These are phyloP conservation scores for Battus philenor DNA, from an alignment of 1,140 invertebrate species.

Conservation along the genomic window DNA sequence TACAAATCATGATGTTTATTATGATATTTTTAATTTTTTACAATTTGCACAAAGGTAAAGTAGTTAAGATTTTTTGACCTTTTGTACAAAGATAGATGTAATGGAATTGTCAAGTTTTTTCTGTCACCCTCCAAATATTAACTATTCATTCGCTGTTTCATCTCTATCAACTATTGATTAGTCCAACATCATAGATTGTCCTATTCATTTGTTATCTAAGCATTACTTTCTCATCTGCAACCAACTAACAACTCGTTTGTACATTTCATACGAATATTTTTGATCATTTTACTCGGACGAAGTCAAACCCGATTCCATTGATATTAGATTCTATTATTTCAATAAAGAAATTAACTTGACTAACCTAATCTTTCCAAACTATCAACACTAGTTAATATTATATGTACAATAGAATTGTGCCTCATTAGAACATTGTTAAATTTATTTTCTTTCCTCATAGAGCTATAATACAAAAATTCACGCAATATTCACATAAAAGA, in stretches of 20 bases:
- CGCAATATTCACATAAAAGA: conserved; percentile 69
- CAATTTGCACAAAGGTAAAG: no score
- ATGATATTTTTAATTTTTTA: no score
- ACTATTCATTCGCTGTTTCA: conserved; percentile 21
- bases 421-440: conserved; percentile 57
- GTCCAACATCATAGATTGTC: conserved; percentile 47
- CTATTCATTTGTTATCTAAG: conserved; percentile 46
- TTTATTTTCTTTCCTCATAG: conserved; percentile 52
- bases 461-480: conserved; percentile 66
- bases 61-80: no score
- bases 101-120: no score
- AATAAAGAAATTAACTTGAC: conserved; percentile 32
- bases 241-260: conserved; percentile 44
- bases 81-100: no score
- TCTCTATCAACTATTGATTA: conserved; percentile 24
- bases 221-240: conserved; percentile 41
- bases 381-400: conserved; percentile 56
- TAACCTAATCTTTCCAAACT: conserved; percentile 47
- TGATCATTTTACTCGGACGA: conserved; percentile 18
- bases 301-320: conserved; percentile 18
- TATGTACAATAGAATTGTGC: conserved; percentile 73
- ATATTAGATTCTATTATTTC: conserved; percentile 32
- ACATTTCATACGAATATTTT: conserved; percentile 34
- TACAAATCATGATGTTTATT: no score
- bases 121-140: no score